Percentiles rank a stretch among this genome's conserved stretches.
Conservation (phyloP, 2,797 vertebrate species). For the Muscicapa comitata region DNA sequence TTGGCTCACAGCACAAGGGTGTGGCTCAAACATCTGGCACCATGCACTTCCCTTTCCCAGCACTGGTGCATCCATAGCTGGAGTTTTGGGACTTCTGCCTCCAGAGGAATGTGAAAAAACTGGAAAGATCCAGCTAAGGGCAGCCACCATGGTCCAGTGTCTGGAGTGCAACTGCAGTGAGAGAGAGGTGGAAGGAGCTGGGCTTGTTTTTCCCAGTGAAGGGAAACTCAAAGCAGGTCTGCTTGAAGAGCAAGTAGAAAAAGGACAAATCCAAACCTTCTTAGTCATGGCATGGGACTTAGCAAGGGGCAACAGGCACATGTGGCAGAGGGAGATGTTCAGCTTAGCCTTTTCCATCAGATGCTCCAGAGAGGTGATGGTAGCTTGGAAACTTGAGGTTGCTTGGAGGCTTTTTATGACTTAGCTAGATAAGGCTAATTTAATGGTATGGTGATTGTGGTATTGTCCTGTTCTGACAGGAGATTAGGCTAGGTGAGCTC, state of each 20-base stretch:
- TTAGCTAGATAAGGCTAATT: neutral
- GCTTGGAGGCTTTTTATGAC: neutral
- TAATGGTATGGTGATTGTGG: neutral
- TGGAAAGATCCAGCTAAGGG: neutral
- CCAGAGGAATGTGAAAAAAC: neutral
- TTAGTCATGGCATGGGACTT: neutral
- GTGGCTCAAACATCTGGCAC: neutral
- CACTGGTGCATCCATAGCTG: neutral
- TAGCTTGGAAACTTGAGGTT: neutral
- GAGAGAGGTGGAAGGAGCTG: neutral
- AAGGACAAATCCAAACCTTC: neutral
- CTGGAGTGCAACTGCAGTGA: accelerated
- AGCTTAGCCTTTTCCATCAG: neutral
- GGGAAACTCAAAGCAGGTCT: neutral
- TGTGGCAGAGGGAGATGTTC: accelerated
- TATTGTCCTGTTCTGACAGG: neutral
- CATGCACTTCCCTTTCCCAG: neutral
- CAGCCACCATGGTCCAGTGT: neutral
- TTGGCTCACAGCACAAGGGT: neutral
- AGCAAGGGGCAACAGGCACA: neutral
- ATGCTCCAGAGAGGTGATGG: neutral
- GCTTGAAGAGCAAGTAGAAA: neutral
- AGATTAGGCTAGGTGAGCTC: neutral
- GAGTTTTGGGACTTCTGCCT: neutral
- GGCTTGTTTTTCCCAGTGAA: accelerated